A percentile compares a stretch with the other conserved stretches of the same genome.
Conservation (phyloP, 2,113 vertebrate genomes). For the human (Homo sapiens) region DNA sequence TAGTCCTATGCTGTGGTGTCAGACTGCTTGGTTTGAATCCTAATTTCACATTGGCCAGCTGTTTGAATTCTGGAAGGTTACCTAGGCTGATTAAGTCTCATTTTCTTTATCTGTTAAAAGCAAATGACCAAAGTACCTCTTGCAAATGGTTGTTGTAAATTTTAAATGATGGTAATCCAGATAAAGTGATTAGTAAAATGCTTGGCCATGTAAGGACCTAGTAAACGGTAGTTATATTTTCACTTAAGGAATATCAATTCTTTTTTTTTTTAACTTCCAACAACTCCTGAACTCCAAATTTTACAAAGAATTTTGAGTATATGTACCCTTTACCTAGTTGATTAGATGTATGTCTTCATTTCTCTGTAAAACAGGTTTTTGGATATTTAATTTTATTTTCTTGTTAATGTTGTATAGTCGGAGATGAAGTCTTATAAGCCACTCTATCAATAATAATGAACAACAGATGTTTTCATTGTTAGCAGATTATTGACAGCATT, state of each 20-base stretch:
- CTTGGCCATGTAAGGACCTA: background rate
- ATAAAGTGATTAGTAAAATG: background rate
- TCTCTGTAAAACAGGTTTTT: slow-evolving; percentile 5
- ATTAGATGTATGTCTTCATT: background rate
- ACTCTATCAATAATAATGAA: background rate
- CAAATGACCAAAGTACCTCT: background rate
- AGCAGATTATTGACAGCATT: background rate
- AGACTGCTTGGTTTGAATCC: background rate
- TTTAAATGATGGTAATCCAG: background rate
- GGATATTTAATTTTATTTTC: background rate
- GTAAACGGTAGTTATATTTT: background rate
- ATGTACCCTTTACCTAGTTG: background rate
- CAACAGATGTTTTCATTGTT: background rate
- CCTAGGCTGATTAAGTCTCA: background rate
- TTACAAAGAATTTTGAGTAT: slow-evolving; percentile 4
- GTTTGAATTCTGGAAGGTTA: background rate
- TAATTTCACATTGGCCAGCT: background rate
- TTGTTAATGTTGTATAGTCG: background rate
- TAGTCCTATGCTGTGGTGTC: background rate
- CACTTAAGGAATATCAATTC: background rate
- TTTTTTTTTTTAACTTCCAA: background rate
- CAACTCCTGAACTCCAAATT: slow-evolving; percentile 12
- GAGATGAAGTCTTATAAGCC: background rate
- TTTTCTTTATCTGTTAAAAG: slow-evolving; percentile 4
- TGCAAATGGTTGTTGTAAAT: background rate